phyloP scores from a whole-genome alignment of 2,113 vertebrate genomes.

The Onychostruthus taczanowskii region DNA sequence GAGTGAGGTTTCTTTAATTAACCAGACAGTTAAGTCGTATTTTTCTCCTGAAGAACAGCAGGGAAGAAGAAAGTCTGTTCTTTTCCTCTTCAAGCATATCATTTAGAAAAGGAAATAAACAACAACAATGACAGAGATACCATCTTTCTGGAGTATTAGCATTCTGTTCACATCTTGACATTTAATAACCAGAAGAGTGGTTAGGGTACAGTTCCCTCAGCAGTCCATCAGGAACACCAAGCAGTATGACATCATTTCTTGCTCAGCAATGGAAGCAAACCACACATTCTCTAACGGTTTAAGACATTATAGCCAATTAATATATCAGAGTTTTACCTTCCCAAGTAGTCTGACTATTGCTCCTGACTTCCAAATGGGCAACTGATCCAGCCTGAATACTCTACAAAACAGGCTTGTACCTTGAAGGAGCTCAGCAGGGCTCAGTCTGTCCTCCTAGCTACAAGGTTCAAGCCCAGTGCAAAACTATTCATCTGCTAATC shows the following conservation, averaged over 20 bases:
- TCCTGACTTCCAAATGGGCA: not conserved
- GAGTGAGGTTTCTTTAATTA: slow-evolving; percentile 36
- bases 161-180: not conserved
- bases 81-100: not conserved
- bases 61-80: slow-evolving; percentile 1
- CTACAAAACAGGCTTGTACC: not conserved
- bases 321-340: not conserved
- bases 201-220: not conserved
- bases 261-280: not conserved
- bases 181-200: not conserved
- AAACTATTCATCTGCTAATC: not conserved
- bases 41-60: slow-evolving; percentile 9
- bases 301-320: not conserved
- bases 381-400: not conserved
- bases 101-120: slow-evolving; percentile 3
- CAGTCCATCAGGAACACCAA: not conserved
- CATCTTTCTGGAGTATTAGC: not conserved
- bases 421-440: not conserved
- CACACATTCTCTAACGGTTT: not conserved
- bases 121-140: not conserved
- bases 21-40: not conserved
- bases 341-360: not conserved
- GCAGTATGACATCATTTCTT: not conserved
- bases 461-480: not conserved
- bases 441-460: not conserved